phyloP scores from a whole-genome alignment of 2,888 invertebrate species.

The Orchesellides sinensis region DNA sequence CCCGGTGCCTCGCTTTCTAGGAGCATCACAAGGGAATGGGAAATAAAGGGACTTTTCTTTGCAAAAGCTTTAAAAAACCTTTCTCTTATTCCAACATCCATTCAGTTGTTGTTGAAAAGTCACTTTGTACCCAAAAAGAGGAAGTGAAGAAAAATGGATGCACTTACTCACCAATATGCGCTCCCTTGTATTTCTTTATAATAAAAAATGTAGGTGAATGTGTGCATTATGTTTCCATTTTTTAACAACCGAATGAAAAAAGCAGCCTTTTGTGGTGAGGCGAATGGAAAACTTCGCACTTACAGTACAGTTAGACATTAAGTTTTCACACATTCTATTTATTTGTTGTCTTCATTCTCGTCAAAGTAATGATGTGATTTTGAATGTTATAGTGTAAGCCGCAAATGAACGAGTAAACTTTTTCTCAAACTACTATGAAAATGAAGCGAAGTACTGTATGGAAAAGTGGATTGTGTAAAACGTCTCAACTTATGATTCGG shows the following conservation, averaged over 20 bases:
- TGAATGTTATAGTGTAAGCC: not conserved
- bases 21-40: constrained; percentile 52
- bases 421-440: no score
- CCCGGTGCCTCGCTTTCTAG: no score
- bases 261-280: not conserved
- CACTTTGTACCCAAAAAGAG: constrained; percentile 19
- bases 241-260: constrained; percentile 33
- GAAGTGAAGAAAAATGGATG: constrained; percentile 54
- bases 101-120: constrained; percentile 34
- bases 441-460: no score
- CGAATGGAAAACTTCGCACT: constrained; percentile 43
- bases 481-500: no score
- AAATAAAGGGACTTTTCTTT: constrained; percentile 41
- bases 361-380: no score
- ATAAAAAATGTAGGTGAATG: not conserved
- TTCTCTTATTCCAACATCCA: constrained; percentile 24
- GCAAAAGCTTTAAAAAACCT: constrained; percentile 55
- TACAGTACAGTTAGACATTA: constrained; percentile 15
- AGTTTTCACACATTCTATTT: constrained; percentile 15
- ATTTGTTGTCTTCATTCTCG: constrained; percentile 25
- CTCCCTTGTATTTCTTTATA: not conserved
- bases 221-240: not conserved
- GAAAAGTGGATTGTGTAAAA: no score
- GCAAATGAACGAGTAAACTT: constrained; percentile 5
- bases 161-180: constrained; percentile 34